These are phyloP conservation scores for Cyclargus thomasi DNA, from an alignment of 1,140 invertebrate species.

Conservation along the genomic window DNA sequence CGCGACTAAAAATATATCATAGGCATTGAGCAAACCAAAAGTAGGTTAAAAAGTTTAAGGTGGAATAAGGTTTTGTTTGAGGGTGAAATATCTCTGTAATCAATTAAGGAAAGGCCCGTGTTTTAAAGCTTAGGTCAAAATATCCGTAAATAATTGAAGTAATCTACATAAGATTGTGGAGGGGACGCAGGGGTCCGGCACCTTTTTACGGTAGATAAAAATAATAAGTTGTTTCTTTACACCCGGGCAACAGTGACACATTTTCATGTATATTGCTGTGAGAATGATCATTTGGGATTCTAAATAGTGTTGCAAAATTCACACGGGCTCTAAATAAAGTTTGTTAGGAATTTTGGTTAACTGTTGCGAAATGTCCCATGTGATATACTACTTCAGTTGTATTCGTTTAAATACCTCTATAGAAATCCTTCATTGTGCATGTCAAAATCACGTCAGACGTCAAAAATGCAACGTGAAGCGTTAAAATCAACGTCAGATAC, in stretches of 20 bases:
- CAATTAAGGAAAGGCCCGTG: conserved; percentile 11
- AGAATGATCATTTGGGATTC: background rate
- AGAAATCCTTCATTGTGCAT: no score
- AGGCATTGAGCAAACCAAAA: background rate
- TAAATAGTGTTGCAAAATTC: no score
- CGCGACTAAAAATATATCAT: no score
- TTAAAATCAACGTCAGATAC: no score
- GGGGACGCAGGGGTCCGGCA: conserved; percentile 6
- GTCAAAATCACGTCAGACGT: no score
- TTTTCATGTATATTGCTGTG: background rate
- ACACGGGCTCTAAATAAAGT: no score
- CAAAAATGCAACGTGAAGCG: no score
- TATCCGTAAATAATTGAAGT: conserved; percentile 16
- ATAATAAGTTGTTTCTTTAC: conserved; percentile 11
- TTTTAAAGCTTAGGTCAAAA: conserved; percentile 16
- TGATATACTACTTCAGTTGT: no score
- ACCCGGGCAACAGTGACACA: background rate
- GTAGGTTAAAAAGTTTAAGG: background rate
- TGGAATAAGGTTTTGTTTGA: background rate
- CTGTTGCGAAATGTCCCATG: no score
- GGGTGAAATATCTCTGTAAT: conserved; percentile 12
- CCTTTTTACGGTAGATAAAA: conserved; percentile 15
- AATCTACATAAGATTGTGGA: conserved; percentile 15
- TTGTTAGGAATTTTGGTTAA: no score
- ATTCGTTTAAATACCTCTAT: no score